Percentiles rank a stretch among this genome's conserved stretches.
phyloP scores from a whole-genome alignment of 2,888 invertebrate species.

The Octonoba sinensis region DNA sequence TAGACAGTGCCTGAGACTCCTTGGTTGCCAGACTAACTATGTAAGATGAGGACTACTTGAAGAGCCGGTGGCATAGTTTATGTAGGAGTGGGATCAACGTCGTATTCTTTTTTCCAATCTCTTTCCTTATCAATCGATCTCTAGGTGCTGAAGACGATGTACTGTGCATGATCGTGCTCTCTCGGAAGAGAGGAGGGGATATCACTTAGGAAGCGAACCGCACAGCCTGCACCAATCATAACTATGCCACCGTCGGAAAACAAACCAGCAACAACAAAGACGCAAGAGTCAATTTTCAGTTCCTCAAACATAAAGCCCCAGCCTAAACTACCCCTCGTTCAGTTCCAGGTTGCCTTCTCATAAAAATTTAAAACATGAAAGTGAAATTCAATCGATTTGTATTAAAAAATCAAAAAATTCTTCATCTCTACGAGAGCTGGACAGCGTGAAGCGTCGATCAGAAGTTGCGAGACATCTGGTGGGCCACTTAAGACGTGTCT shows the following conservation, averaged over 20 bases:
- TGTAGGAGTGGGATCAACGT: conserved; percentile 17
- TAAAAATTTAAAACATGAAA: conserved; percentile 19
- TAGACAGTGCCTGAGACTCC: conserved; percentile 65
- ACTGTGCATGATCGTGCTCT: not conserved
- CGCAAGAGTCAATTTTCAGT: conserved; percentile 61
- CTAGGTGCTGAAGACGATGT: too few species aligned
- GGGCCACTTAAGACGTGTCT: not conserved
- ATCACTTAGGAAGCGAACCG: conserved; percentile 25
- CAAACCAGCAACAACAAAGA: conserved; percentile 27
- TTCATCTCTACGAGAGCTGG: conserved; percentile 51
- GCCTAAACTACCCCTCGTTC: conserved; percentile 50
- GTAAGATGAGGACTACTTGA: conserved; percentile 1
- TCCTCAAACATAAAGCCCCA: conserved; percentile 46
- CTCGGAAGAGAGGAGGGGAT: conserved; percentile 4
- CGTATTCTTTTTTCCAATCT: too few species aligned
- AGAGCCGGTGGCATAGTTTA: conserved; percentile 44
- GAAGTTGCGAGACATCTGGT: conserved; percentile 6
- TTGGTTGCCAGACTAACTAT: conserved; percentile 52
- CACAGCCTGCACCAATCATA: conserved; percentile 47
- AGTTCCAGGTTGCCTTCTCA: conserved; percentile 63
- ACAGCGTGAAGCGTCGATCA: conserved; percentile 27
- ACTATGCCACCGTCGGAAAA: conserved; percentile 41
- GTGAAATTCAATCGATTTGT: conserved; percentile 8
- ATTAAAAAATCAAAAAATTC: conserved; percentile 23
- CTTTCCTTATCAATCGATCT: too few species aligned